Evolutionary conservation across 1,140 invertebrate genomes (phyloP), one percentile per base, ranked within the genome.

Genomic region (Campoletis sonorensis): DNA sequence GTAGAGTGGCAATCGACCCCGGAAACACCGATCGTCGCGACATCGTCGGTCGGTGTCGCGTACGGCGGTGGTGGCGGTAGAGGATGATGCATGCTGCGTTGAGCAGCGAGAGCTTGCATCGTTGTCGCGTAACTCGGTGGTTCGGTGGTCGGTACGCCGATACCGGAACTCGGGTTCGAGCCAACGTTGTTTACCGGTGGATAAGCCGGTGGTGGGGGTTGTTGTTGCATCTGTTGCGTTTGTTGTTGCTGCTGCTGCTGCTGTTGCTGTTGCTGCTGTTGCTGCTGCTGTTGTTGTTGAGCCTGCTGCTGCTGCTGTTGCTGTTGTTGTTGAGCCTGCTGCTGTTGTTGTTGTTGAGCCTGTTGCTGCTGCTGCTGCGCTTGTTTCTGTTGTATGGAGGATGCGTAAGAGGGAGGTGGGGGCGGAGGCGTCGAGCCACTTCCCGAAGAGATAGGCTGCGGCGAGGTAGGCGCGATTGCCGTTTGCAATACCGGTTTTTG

Each of bases 401-500:
- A 95, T 40, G 95, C 95, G 85, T 97, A 97, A 10, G 96, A 96
- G 0, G 96, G 96, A 8, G 96, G 96, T 18, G 96, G 95, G 4
- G 94, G 92, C 0, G 94, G 94, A 16, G 94, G 94, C 18, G 85
- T 90, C 21, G 82, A 80, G 33, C 79, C 86, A 88, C 85, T 92
- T 49, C 91, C 89, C 5, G 93, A 90, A 2, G 93, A 91, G 7
- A 93, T 93, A 4, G 93, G 93, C 85, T 93, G 94, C 7, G 96
- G 96, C 0, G 95, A 94, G 0, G 96, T 95, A 0, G 97, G 97
- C 18, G 97, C 97, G 11, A 98, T 97, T 0, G 98, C 98, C 8
- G 97, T 98, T 90, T 98, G 98, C 51, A 98, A 91, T 0, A 98
- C 94, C 0, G 98, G 98, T 90, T 98, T 98, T 87, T 98, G 97